Conservation (phyloP, 2,113 vertebrate genomes). For the Paralichthys olivaceus region DNA sequence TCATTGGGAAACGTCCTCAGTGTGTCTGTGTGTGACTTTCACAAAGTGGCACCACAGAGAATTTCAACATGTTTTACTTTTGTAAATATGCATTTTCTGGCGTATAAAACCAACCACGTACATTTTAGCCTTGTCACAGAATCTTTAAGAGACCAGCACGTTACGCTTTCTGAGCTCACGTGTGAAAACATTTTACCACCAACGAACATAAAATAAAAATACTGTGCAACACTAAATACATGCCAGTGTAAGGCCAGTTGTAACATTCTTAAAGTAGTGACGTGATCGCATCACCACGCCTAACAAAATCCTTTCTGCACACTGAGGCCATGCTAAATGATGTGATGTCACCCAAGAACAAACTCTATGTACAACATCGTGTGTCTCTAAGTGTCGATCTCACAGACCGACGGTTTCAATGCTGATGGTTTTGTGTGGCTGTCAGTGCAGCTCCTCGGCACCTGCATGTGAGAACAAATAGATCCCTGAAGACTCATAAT, state of each 20-base stretch:
- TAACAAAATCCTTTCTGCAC: slow-evolving; percentile 48
- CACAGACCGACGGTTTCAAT: slow-evolving; percentile 31
- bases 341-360: slow-evolving; percentile 47
- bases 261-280: slow-evolving; percentile 77
- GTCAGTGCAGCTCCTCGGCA: slow-evolving; percentile 24
- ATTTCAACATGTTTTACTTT: slow-evolving; percentile 27
- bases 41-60: slow-evolving; percentile 58
- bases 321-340: slow-evolving; percentile 39
- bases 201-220: slow-evolving; percentile 58
- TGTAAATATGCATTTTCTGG: slow-evolving; percentile 39
- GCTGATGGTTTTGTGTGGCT: not conserved
- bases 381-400: slow-evolving; percentile 20
- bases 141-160: slow-evolving; percentile 17
- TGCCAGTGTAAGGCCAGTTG: slow-evolving; percentile 62
- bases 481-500: slow-evolving; percentile 53
- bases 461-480: slow-evolving; percentile 44
- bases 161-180: slow-evolving; percentile 17
- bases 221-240: slow-evolving; percentile 61
- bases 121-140: slow-evolving; percentile 31
- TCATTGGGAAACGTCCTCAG: slow-evolving; percentile 58
- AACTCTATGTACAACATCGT: slow-evolving; percentile 35
- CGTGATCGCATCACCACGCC: slow-evolving; percentile 54
- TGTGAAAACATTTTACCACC: slow-evolving; percentile 32
- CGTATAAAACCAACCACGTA: slow-evolving; percentile 42
- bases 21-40: slow-evolving; percentile 53